Percentiles rank a stretch among this genome's conserved stretches.
These are phyloP conservation scores for Malaclemys terrapin DNA, from an alignment of 2,113 vertebrate species.

Conservation along the genomic window DNA sequence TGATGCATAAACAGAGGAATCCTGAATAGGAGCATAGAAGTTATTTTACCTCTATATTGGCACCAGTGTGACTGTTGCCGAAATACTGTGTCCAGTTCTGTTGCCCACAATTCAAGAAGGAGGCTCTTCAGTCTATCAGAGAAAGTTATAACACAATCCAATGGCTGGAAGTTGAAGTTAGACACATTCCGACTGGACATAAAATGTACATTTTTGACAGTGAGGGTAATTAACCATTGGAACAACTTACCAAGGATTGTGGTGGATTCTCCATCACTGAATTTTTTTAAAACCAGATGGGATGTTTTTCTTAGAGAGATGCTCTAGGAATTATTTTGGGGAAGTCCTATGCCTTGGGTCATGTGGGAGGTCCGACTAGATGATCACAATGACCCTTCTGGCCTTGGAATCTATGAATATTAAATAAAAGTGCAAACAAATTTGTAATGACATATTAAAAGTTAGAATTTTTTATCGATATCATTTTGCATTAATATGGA, in stretches of 20 bases:
- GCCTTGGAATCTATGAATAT: background rate
- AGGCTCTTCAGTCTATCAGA: background rate
- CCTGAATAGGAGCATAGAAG: background rate
- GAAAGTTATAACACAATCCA: background rate
- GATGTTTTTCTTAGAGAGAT: background rate
- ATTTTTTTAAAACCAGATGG: background rate
- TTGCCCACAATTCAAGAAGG: background rate
- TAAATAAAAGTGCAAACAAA: background rate
- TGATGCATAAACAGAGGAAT: background rate
- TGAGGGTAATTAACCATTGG: background rate
- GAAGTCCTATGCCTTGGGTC: background rate
- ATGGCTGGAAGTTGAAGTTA: background rate
- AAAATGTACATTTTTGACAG: background rate
- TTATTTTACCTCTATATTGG: background rate
- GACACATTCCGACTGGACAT: background rate
- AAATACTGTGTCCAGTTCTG: background rate
- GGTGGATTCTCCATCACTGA: background rate
- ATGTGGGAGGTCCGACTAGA: background rate
- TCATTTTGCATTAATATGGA: background rate
- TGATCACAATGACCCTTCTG: background rate
- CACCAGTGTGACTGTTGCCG: background rate
- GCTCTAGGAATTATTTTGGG: background rate
- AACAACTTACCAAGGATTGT: background rate
- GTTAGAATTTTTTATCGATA: background rate
- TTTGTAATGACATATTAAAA: background rate